A percentile compares a stretch with the other conserved stretches of the same genome.
phyloP scores from a whole-genome alignment of 2,113 vertebrate genomes.

The Cyphomyrus plagiostoma region DNA sequence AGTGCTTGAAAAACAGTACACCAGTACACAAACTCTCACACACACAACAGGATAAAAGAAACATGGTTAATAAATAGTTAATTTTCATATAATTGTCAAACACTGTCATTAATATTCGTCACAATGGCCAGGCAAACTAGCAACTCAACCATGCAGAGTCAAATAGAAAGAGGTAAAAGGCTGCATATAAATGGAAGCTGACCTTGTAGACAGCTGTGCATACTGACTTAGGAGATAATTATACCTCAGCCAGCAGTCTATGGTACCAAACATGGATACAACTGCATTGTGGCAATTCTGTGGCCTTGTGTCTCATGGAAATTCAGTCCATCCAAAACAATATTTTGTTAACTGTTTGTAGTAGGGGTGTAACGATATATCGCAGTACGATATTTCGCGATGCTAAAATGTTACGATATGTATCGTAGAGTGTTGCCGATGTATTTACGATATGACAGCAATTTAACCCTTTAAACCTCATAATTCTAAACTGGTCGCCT shows the following conservation, averaged over 20 bases:
- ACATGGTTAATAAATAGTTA: constrained; percentile 53
- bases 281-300: constrained; percentile 31
- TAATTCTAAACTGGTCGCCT: no score
- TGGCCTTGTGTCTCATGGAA: constrained; percentile 36
- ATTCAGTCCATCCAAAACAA: constrained; percentile 40
- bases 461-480: no score
- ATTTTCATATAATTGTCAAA: constrained; percentile 55
- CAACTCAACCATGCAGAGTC: constrained; percentile 49
- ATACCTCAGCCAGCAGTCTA: constrained; percentile 44
- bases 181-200: constrained; percentile 52
- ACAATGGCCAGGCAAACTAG: constrained; percentile 41
- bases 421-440: no score
- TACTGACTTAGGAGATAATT: constrained; percentile 66
- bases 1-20: constrained; percentile 1
- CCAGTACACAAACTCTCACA: neutral
- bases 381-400: no score
- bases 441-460: no score
- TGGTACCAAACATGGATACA: constrained; percentile 44
- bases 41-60: constrained; percentile 24
- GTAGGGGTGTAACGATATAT: no score
- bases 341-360: neutral
- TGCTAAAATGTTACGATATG: no score
- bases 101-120: constrained; percentile 59
- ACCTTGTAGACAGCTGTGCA: constrained; percentile 65
- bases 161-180: constrained; percentile 28